phyloP scores from a whole-genome alignment of 2,113 vertebrate genomes.

The Amphilophus citrinellus region DNA sequence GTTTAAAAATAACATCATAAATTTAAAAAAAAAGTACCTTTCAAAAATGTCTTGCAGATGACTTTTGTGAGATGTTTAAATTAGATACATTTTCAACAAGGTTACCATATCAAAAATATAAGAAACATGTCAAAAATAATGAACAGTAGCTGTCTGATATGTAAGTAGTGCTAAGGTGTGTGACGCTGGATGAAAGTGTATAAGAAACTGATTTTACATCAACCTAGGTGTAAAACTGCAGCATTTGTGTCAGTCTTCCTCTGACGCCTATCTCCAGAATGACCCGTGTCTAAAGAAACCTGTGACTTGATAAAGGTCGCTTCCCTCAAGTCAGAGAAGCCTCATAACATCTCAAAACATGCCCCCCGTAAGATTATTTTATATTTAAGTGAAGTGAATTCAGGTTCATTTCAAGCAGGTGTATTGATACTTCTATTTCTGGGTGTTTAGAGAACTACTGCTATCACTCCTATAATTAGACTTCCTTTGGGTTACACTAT shows the following conservation, averaged over 20 bases:
- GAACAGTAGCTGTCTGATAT: slow-evolving; percentile 20
- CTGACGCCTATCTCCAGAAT: neutral
- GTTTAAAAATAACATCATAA: slow-evolving; percentile 28
- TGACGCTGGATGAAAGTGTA: slow-evolving; percentile 4
- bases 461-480: neutral
- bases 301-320: neutral
- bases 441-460: neutral
- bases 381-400: neutral
- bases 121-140: slow-evolving; percentile 23
- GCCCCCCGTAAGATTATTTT: neutral
- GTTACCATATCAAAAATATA: slow-evolving; percentile 17
- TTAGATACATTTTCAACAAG: slow-evolving; percentile 40
- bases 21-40: neutral
- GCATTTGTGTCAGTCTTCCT: neutral
- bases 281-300: neutral
- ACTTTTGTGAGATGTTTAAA: slow-evolving; percentile 16
- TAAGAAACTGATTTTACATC: neutral
- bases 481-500: neutral
- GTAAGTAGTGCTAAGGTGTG: slow-evolving; percentile 6
- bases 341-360: neutral
- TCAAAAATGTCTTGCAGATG: slow-evolving; percentile 10
- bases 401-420: neutral
- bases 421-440: neutral
- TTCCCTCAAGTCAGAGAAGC: neutral
- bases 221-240: neutral